Percentiles rank a stretch among this genome's conserved stretches.
phyloP scores from a whole-genome alignment of 2,888 invertebrate species.

The Aplocera efformata region DNA sequence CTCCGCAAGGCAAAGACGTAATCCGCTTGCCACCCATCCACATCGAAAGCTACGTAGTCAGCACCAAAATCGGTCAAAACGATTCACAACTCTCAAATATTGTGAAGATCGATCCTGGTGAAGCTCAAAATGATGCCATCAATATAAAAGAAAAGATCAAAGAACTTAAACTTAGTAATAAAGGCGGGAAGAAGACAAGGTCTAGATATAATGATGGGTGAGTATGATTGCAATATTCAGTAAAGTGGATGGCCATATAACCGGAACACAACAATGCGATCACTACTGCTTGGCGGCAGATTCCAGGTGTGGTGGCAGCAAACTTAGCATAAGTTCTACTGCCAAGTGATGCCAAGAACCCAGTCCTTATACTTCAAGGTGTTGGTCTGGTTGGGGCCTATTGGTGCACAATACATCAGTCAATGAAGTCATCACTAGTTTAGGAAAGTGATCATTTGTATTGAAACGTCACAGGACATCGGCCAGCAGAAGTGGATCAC shows the following conservation, averaged over 20 bases:
- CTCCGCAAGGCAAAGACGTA: conserved; percentile 19
- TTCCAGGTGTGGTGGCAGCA: too few species aligned
- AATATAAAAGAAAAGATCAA: conserved; percentile 58
- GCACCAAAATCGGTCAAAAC: conserved; percentile 28
- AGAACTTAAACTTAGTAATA: conserved; percentile 50
- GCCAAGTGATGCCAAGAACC: too few species aligned
- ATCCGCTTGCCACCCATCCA: conserved; percentile 58
- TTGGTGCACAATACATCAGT: too few species aligned
- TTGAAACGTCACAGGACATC: conserved; percentile 18
- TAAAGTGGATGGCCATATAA: too few species aligned
- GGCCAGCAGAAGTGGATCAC: conserved; percentile 48
- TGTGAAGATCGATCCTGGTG: conserved; percentile 6
- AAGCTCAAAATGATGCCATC: conserved; percentile 38
- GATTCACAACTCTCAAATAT: conserved; percentile 4
- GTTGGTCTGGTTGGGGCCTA: too few species aligned
- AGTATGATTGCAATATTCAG: too few species aligned
- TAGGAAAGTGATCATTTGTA: neutral
- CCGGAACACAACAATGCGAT: too few species aligned
- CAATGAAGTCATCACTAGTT: too few species aligned
- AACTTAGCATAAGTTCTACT: too few species aligned
- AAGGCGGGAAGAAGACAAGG: conserved; percentile 20
- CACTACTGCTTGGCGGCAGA: too few species aligned
- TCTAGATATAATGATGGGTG: conserved; percentile 28
- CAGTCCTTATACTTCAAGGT: too few species aligned
- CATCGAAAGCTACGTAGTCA: conserved; percentile 38